Percentiles rank a stretch among this genome's conserved stretches.
Evolutionary conservation across 2,797 vertebrate genomes (phyloP).

Genomic region (Luscinia megarhynchos): DNA sequence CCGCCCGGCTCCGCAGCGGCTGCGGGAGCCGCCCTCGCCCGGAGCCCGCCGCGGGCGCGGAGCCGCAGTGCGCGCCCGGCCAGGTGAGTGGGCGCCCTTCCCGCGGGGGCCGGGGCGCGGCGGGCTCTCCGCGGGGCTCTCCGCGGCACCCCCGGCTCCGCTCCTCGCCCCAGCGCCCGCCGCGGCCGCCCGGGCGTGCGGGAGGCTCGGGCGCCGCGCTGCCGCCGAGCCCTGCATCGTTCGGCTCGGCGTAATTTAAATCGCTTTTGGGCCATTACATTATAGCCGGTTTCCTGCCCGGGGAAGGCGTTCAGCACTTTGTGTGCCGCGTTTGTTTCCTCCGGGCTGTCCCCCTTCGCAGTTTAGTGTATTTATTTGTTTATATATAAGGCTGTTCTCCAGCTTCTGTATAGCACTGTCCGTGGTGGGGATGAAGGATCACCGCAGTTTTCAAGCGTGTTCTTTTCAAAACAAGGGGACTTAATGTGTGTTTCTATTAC

Average conservation of each 20-base stretch:
- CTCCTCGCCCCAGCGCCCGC: not conserved
- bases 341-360: not conserved
- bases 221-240: not conserved
- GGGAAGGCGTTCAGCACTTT: not conserved
- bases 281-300: not conserved
- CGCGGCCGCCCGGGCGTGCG: not conserved
- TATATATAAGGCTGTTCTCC: not conserved
- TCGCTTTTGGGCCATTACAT: not conserved
- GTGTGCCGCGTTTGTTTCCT: not conserved
- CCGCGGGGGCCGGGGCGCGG: not conserved
- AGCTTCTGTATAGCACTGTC: rapidly evolving
- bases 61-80: not conserved
- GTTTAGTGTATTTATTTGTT: not conserved
- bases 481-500: not conserved
- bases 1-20: not conserved
- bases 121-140: not conserved
- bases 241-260: not conserved
- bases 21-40: not conserved
- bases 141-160: not conserved
- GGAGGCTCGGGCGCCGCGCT: not conserved
- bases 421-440: not conserved
- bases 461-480: not conserved
- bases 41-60: not conserved
- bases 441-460: not conserved
- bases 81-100: not conserved